A percentile compares a stretch with the other conserved stretches of the same genome.
These are phyloP conservation scores for Pseudococcus jackbeardsleyi DNA, from an alignment of 2,888 invertebrate species.

Conservation along the genomic window DNA sequence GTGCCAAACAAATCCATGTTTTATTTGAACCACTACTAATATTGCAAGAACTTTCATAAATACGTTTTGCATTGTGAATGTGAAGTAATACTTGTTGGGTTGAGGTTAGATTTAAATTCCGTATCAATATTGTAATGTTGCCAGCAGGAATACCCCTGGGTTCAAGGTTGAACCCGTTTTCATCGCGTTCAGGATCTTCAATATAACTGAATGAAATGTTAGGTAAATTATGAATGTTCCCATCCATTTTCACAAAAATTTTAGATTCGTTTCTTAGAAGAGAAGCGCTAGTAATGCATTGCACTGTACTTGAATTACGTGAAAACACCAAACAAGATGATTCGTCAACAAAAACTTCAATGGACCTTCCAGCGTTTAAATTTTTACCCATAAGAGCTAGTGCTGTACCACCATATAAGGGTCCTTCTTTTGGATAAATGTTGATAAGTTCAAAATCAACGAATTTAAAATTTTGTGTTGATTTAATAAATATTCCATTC, in stretches of 20 bases:
- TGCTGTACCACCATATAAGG: slow-evolving; percentile 94
- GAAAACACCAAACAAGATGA: slow-evolving; percentile 78
- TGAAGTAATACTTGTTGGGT: slow-evolving; percentile 95
- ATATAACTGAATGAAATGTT: slow-evolving; percentile 88
- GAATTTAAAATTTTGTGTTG: slow-evolving; percentile 86
- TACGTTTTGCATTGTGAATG: slow-evolving; percentile 87
- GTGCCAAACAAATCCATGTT: slow-evolving; percentile 88
- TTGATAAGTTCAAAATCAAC: slow-evolving; percentile 90
- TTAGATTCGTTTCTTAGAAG: slow-evolving; percentile 79
- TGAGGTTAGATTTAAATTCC: slow-evolving; percentile 89
- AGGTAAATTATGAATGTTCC: slow-evolving; percentile 82
- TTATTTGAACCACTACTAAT: slow-evolving; percentile 78
- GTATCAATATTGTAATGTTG: slow-evolving; percentile 90
- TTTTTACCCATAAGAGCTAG: slow-evolving; percentile 90
- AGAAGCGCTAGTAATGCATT: slow-evolving; percentile 80
- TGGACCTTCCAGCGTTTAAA: slow-evolving; percentile 95
- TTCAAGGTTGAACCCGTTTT: slow-evolving; percentile 78
- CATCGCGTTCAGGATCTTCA: slow-evolving; percentile 89
- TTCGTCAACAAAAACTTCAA: slow-evolving; percentile 88
- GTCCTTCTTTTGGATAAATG: slow-evolving; percentile 89
- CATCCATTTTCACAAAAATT: slow-evolving; percentile 89
- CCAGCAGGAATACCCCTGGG: slow-evolving; percentile 94
- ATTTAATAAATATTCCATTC: slow-evolving; percentile 89
- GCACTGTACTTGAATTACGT: slow-evolving; percentile 82
- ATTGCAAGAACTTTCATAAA: slow-evolving; percentile 76